Percentiles rank a stretch among this genome's conserved stretches.
These are phyloP conservation scores for Erannis defoliaria DNA, from an alignment of 2,888 invertebrate species.

Conservation along the genomic window DNA sequence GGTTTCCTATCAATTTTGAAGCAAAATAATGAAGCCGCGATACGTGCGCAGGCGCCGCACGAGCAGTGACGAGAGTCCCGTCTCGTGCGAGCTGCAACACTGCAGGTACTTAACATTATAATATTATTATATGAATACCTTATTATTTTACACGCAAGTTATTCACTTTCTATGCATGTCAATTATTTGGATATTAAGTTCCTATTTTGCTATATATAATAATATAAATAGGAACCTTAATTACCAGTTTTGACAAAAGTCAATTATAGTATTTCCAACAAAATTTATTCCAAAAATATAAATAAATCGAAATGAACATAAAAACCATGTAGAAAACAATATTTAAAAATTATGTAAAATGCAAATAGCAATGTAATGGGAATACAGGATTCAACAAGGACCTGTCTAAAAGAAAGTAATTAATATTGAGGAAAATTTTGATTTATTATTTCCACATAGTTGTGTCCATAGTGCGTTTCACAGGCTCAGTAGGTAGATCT, in stretches of 20 bases:
- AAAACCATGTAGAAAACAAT: constrained; percentile 84
- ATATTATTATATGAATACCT: constrained; percentile 27
- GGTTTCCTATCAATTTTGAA: constrained; percentile 27
- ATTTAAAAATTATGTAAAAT: constrained; percentile 70
- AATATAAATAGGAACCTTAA: constrained; percentile 79
- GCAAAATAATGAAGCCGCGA: constrained; percentile 14
- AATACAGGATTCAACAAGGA: constrained; percentile 80
- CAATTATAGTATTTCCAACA: constrained; percentile 72
- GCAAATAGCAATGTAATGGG: constrained; percentile 73
- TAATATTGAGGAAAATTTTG: constrained; percentile 81
- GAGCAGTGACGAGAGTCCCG: not conserved
- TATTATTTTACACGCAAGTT: not conserved
- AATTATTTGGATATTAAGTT: constrained; percentile 32
- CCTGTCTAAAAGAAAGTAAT: constrained; percentile 84
- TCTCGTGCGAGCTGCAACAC: constrained; percentile 25
- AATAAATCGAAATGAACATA: constrained; percentile 83
- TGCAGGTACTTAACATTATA: constrained; percentile 42
- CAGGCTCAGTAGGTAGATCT: constrained; percentile 82
- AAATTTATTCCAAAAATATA: constrained; percentile 86
- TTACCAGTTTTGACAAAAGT: constrained; percentile 79
- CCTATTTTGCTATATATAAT: constrained; percentile 35
- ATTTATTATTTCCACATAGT: constrained; percentile 86
- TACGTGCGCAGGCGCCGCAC: not conserved
- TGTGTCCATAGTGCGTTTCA: constrained; percentile 85
- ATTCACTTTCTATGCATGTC: constrained; percentile 9